Conservation (phyloP, 92 coral and sea anemone species). For the Desmophyllum pertusum region DNA sequence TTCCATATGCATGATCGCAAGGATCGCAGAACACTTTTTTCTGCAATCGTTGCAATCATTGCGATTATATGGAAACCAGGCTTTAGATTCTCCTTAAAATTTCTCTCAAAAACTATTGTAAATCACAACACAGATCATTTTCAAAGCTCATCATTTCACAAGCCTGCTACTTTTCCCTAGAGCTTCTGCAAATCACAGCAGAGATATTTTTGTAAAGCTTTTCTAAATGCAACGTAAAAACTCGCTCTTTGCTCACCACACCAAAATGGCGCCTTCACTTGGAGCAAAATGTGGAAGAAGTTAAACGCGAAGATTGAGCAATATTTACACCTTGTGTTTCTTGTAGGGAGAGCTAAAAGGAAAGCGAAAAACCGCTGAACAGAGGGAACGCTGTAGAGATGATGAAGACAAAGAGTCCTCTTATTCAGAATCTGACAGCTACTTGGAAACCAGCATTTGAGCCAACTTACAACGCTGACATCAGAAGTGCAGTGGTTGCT, state of each 20-base stretch:
- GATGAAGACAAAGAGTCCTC: conserved; percentile 21
- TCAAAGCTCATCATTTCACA: background rate
- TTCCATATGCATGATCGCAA: too few species aligned
- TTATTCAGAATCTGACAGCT: conserved; percentile 38
- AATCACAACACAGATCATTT: background rate
- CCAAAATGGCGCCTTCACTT: background rate
- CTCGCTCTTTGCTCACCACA: background rate
- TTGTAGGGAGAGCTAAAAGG: conserved; percentile 10
- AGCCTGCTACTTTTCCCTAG: background rate
- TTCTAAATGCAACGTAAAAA: background rate
- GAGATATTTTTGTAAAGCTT: too few species aligned
- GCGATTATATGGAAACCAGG: too few species aligned
- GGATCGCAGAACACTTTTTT: too few species aligned
- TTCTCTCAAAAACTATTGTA: background rate
- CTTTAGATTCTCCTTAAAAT: background rate
- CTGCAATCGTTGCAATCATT: background rate
- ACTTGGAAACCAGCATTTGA: conserved; percentile 54
- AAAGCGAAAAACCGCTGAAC: conserved; percentile 24
- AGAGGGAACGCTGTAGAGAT: conserved; percentile 1
- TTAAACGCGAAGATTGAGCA: background rate
- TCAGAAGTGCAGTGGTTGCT: background rate
- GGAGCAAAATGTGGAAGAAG: background rate
- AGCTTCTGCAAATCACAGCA: too few species aligned
- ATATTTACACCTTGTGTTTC: background rate
- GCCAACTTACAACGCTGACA: background rate